These are phyloP conservation scores for Echinometra lucunter DNA, from an alignment of 53 echinoderm and acorn worm species.

Conservation along the genomic window DNA sequence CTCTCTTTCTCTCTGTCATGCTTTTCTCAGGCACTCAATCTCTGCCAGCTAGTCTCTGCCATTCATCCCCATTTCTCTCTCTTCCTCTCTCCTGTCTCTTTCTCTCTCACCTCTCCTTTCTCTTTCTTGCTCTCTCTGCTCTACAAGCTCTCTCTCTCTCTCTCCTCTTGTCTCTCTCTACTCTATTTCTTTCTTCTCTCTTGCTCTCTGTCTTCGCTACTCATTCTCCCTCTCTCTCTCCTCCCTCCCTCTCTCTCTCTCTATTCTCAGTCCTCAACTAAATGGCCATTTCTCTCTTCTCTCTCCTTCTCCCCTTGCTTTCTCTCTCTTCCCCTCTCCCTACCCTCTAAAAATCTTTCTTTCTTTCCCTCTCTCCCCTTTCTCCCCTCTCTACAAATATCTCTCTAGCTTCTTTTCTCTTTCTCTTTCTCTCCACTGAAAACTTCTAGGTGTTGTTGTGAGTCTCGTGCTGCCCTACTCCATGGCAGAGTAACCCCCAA, in stretches of 20 bases:
- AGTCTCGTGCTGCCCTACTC: slow-evolving; percentile 18
- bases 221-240: no score
- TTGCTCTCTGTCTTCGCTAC: no score
- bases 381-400: no score
- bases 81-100: neutral
- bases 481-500: neutral
- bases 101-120: no score
- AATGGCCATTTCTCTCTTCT: no score
- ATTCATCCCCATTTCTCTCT: neutral
- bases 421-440: neutral
- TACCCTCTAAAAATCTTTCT: no score
- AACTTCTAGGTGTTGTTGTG: neutral
- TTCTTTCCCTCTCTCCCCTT: no score
- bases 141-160: no score
- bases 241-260: neutral
- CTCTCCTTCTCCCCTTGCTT: no score
- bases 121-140: neutral
- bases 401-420: no score
- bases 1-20: slow-evolving; percentile 20
- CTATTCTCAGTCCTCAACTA: no score
- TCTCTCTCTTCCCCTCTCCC: neutral
- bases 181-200: neutral
- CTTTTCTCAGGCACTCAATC: neutral
- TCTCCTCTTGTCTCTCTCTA: no score
- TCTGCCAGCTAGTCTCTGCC: neutral